Percentiles rank a stretch among this genome's conserved stretches.
Conservation (phyloP, 2,888 invertebrate genomes). For the Mystacides longicornis region DNA sequence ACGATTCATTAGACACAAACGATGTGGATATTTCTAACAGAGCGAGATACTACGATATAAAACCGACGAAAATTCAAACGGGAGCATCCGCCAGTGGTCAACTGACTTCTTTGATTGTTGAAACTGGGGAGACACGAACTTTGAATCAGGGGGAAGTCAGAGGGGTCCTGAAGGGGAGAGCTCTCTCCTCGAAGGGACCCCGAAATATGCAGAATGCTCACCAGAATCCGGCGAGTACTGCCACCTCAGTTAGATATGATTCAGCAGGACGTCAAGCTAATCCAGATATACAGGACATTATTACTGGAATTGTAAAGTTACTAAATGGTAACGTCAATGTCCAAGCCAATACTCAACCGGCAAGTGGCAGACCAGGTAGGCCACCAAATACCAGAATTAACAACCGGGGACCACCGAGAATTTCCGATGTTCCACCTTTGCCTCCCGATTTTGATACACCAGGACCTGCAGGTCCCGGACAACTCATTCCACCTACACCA, state of each 20-base stretch:
- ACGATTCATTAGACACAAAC: conserved; percentile 42
- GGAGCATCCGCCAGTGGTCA: neutral
- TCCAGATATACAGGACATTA: conserved; percentile 83
- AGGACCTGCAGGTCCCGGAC: conserved; percentile 32
- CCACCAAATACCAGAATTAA: conserved; percentile 76
- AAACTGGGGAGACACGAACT: conserved; percentile 1
- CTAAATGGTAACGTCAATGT: conserved; percentile 85
- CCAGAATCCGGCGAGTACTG: conserved; percentile 44
- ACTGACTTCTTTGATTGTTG: conserved; percentile 16
- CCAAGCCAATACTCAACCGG: conserved; percentile 62
- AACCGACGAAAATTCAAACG: conserved; percentile 20
- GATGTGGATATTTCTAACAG: conserved; percentile 38
- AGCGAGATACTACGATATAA: conserved; percentile 22
- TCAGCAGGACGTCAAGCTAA: conserved; percentile 39
- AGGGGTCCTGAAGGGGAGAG: conserved; percentile 67
- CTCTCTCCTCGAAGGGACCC: conserved; percentile 62
- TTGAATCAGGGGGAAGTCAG: conserved; percentile 58
- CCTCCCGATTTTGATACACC: conserved; percentile 56
- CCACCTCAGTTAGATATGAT: conserved; percentile 43
- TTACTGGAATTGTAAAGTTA: conserved; percentile 81
- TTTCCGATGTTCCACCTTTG: conserved; percentile 66
- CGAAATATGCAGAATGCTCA: conserved; percentile 41
- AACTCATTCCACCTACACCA: conserved; percentile 44
- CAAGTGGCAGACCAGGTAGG: conserved; percentile 52
- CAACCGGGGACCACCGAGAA: conserved; percentile 81